A percentile compares a stretch with the other conserved stretches of the same genome.
These are phyloP conservation scores for Heliconius ethilla DNA, from an alignment of 2,888 invertebrate genomes.

Conservation along the genomic window DNA sequence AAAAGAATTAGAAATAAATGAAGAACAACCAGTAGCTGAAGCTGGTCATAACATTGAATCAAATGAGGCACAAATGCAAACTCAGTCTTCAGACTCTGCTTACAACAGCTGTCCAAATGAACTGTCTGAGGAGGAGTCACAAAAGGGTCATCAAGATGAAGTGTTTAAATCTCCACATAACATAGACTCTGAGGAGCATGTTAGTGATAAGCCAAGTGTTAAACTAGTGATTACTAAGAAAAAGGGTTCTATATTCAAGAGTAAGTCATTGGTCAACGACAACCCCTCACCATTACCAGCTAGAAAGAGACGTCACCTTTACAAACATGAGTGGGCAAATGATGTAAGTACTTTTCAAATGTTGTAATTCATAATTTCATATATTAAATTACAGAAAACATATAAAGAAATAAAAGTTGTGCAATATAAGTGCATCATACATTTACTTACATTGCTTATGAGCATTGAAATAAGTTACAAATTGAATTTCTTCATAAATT, in stretches of 20 bases:
- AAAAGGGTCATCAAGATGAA: constrained; percentile 69
- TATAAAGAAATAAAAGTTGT: not conserved
- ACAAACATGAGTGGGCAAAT: constrained; percentile 95
- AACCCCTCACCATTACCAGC: constrained; percentile 82
- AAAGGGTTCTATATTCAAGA: constrained; percentile 95
- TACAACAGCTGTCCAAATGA: constrained; percentile 78
- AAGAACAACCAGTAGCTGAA: constrained; percentile 47
- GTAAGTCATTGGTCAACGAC: constrained; percentile 86
- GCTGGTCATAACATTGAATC: constrained; percentile 52
- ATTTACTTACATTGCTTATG: not conserved
- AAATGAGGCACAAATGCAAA: constrained; percentile 62
- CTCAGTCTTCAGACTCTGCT: constrained; percentile 72
- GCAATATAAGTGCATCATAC: not conserved
- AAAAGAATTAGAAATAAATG: constrained; percentile 36
- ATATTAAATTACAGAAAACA: not conserved
- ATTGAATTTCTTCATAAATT: not conserved
- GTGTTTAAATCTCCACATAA: constrained; percentile 74
- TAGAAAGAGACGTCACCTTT: constrained; percentile 89
- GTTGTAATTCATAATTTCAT: not conserved
- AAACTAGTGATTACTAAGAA: constrained; percentile 89
- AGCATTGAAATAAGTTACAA: not conserved
- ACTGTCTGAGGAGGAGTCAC: constrained; percentile 69
- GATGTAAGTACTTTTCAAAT: constrained; percentile 76
- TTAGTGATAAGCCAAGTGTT: constrained; percentile 81
- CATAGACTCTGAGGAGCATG: constrained; percentile 64